phyloP scores from a whole-genome alignment of 2,797 vertebrate species.

The Garrulus glandarius region DNA sequence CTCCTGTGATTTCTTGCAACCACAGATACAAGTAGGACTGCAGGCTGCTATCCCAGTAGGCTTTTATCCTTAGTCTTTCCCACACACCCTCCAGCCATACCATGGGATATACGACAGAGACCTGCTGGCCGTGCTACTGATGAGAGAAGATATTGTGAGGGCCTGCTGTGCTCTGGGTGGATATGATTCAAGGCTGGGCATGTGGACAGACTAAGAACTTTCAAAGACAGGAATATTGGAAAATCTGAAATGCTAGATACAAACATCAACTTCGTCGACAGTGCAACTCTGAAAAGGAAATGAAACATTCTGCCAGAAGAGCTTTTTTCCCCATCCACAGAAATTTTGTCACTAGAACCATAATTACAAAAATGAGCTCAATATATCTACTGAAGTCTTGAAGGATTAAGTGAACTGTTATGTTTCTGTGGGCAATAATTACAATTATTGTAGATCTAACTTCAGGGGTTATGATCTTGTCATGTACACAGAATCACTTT shows the following conservation, averaged over 20 bases:
- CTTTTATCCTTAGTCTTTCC: background rate
- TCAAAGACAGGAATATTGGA: background rate
- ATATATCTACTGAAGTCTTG: background rate
- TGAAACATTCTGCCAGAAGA: background rate
- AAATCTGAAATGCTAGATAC: background rate
- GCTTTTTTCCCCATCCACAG: background rate
- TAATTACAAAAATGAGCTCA: background rate
- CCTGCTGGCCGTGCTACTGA: background rate
- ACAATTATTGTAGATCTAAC: background rate
- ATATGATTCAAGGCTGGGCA: accelerated
- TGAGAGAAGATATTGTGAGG: background rate
- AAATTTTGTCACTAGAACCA: background rate
- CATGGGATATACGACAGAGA: accelerated
- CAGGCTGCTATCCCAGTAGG: background rate
- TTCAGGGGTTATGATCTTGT: background rate
- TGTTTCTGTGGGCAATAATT: background rate
- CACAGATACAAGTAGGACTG: background rate
- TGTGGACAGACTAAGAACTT: background rate
- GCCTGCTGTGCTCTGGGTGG: background rate
- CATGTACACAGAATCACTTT: background rate
- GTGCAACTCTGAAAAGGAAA: background rate
- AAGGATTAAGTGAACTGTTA: background rate
- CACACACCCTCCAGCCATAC: background rate
- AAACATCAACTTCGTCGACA: background rate
- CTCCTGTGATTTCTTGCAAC: background rate